Evolutionary conservation across 2,797 vertebrate genomes (phyloP).

Genomic region (Poeciliopsis infans): DNA sequence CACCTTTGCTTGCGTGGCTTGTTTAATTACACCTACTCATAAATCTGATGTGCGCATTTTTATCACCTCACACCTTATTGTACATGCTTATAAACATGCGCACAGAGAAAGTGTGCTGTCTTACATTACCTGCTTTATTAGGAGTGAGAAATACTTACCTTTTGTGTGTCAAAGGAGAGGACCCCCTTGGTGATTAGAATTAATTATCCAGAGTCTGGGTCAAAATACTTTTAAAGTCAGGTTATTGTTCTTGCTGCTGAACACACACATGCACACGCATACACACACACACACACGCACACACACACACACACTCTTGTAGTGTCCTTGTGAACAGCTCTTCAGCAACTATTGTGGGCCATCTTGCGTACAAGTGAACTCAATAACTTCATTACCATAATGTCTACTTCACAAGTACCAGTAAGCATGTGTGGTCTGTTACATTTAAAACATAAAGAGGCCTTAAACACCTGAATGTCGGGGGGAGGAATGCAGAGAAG

Average conservation of each 20-base stretch:
- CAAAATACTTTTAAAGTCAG: conserved; percentile 63
- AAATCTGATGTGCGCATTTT: conserved; percentile 45
- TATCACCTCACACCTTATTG: conserved; percentile 8
- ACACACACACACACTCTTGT: conserved; percentile 6
- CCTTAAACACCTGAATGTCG: conserved; percentile 37
- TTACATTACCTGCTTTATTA: conserved; percentile 55
- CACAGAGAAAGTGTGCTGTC: conserved; percentile 15
- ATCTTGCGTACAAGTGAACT: conserved; percentile 36
- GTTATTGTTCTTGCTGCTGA: conserved; percentile 49
- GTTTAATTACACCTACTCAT: conserved; percentile 52
- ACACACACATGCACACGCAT: conserved; percentile 6
- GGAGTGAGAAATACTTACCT: conserved; percentile 70
- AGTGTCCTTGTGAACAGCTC: conserved; percentile 43
- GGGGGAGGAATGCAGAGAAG: conserved; percentile 19
- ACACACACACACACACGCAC: background rate
- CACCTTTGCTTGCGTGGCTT: conserved; percentile 23
- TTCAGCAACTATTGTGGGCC: conserved; percentile 37
- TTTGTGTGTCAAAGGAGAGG: conserved; percentile 71
- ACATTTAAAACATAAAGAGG: conserved; percentile 42
- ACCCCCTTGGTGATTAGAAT: conserved; percentile 70
- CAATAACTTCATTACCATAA: conserved; percentile 49
- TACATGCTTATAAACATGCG: conserved; percentile 14
- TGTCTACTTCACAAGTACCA: conserved; percentile 36
- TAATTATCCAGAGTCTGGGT: conserved; percentile 72
- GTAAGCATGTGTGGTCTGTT: conserved; percentile 25